phyloP scores from a whole-genome alignment of 1,140 invertebrate species.

The Anastrepha obliqua region DNA sequence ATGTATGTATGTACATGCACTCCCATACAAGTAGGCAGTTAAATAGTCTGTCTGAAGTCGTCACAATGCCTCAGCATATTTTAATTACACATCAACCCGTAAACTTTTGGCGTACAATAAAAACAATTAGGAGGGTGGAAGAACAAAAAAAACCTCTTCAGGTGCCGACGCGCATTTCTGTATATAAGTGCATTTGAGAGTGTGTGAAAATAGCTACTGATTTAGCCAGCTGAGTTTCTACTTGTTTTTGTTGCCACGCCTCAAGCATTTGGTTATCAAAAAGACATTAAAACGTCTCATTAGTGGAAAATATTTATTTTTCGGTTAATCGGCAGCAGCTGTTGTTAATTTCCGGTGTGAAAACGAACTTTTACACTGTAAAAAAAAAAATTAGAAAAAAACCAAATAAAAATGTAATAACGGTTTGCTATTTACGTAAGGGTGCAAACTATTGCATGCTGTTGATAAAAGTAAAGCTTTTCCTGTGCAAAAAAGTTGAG shows the following conservation, averaged over 20 bases:
- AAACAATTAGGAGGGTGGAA: background rate
- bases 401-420: background rate
- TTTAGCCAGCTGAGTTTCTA: background rate
- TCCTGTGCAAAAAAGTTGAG: background rate
- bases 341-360: constrained; percentile 41
- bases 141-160: background rate
- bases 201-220: background rate
- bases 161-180: background rate
- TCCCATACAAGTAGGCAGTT: background rate
- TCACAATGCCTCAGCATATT: constrained; percentile 37
- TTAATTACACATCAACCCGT: constrained; percentile 14
- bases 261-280: constrained; percentile 24
- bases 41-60: background rate
- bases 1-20: background rate
- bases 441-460: background rate
- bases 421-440: background rate
- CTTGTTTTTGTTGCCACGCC: background rate
- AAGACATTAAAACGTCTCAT: constrained; percentile 1
- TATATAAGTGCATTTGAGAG: too few relatives aligned
- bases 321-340: constrained; percentile 1
- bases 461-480: background rate
- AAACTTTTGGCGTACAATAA: constrained; percentile 22
- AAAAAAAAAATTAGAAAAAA: background rate
- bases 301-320: constrained; percentile 16
- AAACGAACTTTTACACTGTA: background rate